phyloP scores from a whole-genome alignment of 2,888 invertebrate species.

The Barypeithes pellucidus region DNA sequence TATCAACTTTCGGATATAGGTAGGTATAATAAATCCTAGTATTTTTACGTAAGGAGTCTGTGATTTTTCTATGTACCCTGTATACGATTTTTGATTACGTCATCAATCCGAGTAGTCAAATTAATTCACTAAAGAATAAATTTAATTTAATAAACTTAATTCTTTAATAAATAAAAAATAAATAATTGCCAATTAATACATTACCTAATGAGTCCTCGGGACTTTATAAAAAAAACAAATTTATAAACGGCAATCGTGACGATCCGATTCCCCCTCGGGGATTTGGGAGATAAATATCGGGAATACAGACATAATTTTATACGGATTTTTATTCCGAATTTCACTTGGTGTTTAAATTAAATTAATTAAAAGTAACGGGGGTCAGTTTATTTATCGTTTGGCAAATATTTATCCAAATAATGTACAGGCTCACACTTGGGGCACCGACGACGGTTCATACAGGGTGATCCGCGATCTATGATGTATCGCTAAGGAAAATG shows the following conservation, averaged over 20 bases:
- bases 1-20: too few relatives aligned
- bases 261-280: constrained; percentile 8
- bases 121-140: background rate
- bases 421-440: background rate
- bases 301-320: constrained; percentile 10
- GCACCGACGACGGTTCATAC: too few relatives aligned
- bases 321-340: constrained; percentile 18
- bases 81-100: too few relatives aligned
- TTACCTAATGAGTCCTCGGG: constrained; percentile 5
- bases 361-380: constrained; percentile 12
- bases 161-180: background rate
- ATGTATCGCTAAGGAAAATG: too few relatives aligned
- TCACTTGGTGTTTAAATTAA: constrained; percentile 9
- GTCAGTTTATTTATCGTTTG: background rate
- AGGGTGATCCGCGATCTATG: too few relatives aligned
- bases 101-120: too few relatives aligned
- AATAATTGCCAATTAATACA: constrained; percentile 14
- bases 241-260: constrained; percentile 16
- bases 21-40: too few relatives aligned
- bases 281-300: constrained; percentile 11
- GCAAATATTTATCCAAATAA: background rate
- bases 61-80: too few relatives aligned
- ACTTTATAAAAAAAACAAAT: constrained; percentile 1
- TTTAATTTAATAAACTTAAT: background rate
- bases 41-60: too few relatives aligned